A percentile compares a stretch with the other conserved stretches of the same genome.
Evolutionary conservation across 2,797 vertebrate species (phyloP).

Genomic region (Dendrocincla tyrannina): DNA sequence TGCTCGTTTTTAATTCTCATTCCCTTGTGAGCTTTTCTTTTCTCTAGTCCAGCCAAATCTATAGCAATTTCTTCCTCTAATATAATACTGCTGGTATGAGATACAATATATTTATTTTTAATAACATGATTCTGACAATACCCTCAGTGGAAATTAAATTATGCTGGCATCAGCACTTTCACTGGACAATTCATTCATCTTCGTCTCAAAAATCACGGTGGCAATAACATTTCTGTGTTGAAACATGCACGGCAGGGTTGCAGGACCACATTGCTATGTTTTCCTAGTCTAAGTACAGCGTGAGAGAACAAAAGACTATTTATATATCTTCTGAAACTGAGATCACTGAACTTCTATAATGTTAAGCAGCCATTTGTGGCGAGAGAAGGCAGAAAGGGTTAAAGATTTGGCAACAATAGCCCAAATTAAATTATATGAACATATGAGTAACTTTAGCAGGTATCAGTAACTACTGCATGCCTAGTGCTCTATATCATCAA

Average conservation of each 20-base stretch:
- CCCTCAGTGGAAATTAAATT: conserved; percentile 15
- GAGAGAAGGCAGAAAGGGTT: neutral
- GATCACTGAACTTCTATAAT: neutral
- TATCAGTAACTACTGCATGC: neutral
- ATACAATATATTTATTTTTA: conserved; percentile 33
- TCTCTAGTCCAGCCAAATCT: neutral
- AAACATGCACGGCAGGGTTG: neutral
- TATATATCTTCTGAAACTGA: neutral
- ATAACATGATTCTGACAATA: conserved; percentile 34
- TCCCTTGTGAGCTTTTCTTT: neutral
- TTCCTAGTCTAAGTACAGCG: neutral
- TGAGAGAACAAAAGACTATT: neutral
- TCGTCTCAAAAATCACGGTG: accelerated
- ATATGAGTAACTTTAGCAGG: neutral
- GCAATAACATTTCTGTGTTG: neutral
- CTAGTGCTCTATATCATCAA: neutral
- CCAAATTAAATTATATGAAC: neutral
- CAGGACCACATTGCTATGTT: neutral
- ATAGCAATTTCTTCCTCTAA: neutral
- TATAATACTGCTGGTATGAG: neutral
- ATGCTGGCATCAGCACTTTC: neutral
- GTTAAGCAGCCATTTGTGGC: neutral
- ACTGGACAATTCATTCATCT: conserved; percentile 27
- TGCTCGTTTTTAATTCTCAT: neutral
- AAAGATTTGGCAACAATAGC: neutral